These are phyloP conservation scores for Tamandua tetradactyla DNA, from an alignment of 2,797 vertebrate genomes.

Conservation along the genomic window DNA sequence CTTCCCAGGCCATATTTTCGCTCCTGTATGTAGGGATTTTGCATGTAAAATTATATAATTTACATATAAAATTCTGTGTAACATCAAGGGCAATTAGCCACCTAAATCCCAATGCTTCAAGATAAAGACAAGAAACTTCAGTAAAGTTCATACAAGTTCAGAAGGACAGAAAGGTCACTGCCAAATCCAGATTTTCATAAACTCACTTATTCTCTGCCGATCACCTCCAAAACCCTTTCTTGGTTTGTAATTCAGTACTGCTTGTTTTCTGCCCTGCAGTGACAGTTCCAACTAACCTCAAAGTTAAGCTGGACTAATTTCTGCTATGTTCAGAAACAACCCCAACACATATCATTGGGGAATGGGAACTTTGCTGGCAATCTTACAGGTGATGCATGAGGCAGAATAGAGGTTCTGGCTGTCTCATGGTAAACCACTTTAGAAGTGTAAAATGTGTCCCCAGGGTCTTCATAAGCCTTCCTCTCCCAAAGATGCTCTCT, in stretches of 20 bases:
- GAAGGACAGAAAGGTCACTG: slow-evolving; percentile 58
- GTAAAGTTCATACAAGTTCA: no score
- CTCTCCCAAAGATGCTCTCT: neutral
- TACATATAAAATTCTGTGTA: slow-evolving; percentile 75
- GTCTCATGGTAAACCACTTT: slow-evolving; percentile 5
- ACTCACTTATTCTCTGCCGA: neutral
- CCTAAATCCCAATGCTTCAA: slow-evolving; percentile 64
- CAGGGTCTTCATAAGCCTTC: neutral
- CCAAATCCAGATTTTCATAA: slow-evolving; percentile 33
- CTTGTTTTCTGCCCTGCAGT: neutral
- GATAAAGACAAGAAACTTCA: slow-evolving; percentile 53
- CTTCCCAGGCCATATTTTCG: slow-evolving; percentile 58
- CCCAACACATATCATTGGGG: neutral
- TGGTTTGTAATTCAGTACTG: neutral
- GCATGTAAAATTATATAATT: slow-evolving; percentile 74
- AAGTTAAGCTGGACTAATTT: slow-evolving; percentile 20
- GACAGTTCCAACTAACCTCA: neutral
- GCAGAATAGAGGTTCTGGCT: slow-evolving; percentile 63
- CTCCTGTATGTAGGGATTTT: slow-evolving; percentile 67
- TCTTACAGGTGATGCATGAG: slow-evolving; percentile 59
- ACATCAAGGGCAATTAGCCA: slow-evolving; percentile 64
- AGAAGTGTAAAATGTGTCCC: neutral
- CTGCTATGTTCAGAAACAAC: slow-evolving; percentile 48
- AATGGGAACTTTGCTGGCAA: slow-evolving; percentile 55
- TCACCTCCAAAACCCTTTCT: neutral